Evolutionary conservation across 2,888 invertebrate genomes (phyloP), one percentile per base, ranked within the genome.

Genomic region (Pammene aurita): DNA sequence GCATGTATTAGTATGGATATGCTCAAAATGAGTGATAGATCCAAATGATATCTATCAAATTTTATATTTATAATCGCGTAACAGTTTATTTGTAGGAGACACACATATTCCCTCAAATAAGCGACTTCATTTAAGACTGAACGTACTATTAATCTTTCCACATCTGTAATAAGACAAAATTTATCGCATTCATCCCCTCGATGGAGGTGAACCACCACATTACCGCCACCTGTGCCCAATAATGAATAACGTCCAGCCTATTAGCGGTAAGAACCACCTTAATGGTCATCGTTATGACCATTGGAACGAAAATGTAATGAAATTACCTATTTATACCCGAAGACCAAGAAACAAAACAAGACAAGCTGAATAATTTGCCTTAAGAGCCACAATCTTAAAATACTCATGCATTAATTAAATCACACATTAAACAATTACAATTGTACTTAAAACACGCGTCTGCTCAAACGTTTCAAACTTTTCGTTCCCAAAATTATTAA

Each of bases 141-240:
- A 34, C 54, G n/a, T 13, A 34, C 54, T 16, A 57, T 42, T 44
- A 44, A 44, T 58, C 56, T 58, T 5, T 16, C 44, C 42, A 57
- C 56, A 18, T 16, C 26, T 42, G 41, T 58, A 44, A 44, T 35
- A 38, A 35, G 16, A 35, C 35, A 14, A 61, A 48, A 48, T 35
- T 26, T 48, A 61, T 61, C 11, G 35, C 44, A 14, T 34, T n/a
- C 55, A 46, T 60, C 16, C 46, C 56, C 56, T 18, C 48, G 11
- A 7, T 14, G 11, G 42, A 9, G 9, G 60, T 2, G 14, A 48
- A 11, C 35, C 61, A 13, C 16, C 18, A 50, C 61, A 61, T 61
- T 61, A 61, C 13, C 61, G 48, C 61, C 61, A 61, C 48, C 61
- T 61, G 61, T n/a, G 48, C 13, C 48, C 18, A 26, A 60, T 60